Evolutionary conservation across 2,113 vertebrate species (phyloP), one percentile per base, ranked within the genome.

Genomic region (Nerophis ophidion): DNA sequence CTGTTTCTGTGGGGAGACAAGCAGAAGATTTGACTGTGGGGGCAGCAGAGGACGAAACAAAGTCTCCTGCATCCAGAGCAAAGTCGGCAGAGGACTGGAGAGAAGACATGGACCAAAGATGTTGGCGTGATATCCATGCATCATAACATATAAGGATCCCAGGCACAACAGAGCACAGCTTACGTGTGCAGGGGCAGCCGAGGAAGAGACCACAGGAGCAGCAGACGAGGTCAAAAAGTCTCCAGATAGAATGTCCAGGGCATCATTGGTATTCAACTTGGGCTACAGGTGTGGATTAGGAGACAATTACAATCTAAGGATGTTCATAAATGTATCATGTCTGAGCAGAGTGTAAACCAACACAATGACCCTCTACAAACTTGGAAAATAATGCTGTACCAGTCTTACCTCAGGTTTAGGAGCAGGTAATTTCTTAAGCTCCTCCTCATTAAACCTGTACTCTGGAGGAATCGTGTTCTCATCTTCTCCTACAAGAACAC

Each of bases 401-500:
- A 16, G 35, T 42, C 60, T 81, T 60, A 89, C 88, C 80, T 89
- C 80, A 46, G 80, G 77, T 66, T 77, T 58, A 7, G 80, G 74
- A 68, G 85, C 45, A 44, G 87, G 84, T 12, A 66, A 53, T 8
- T 86, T 78, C 44, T 61, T 60, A 0, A 74, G 71, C 16, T 86
- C 59, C 1, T 84, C 77, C 54, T 68, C 33, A 7, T 78, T 63
- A 14, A 84, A 84, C 65, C 87, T 86, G 78, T 90, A 90, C 0
- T 12, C 53, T 49, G 87, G 86, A 38, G 77, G 81, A 46, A 90
- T 57, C 0, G 85, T 54, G 61, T 87, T 79, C 0, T 90, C 88
- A 26, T 72, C 74, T 70, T 88, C 90, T n/a, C 90, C 90, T 0
- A 89, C 82, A n/a, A 3, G 65, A 17, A 88, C 86, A 5, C 80